A percentile compares a stretch with the other conserved stretches of the same genome.
phyloP scores from a whole-genome alignment of 1,140 invertebrate genomes.

The Drosophila miranda region DNA sequence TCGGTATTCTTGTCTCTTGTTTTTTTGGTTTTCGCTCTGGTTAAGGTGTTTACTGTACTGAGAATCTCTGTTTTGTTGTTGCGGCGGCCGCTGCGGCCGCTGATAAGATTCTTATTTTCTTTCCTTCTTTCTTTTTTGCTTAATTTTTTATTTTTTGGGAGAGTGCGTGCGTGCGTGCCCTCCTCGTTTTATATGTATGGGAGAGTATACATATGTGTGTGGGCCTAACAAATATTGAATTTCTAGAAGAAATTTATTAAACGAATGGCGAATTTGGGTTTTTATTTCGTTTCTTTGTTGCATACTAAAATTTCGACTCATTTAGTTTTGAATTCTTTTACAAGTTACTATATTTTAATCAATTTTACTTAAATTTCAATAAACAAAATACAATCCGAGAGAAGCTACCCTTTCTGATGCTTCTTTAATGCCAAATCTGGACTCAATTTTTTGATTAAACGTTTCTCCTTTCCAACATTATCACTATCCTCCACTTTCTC shows the following conservation, averaged over 20 bases:
- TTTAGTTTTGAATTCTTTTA: background rate
- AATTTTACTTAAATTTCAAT: background rate
- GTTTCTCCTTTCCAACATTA: too few species aligned
- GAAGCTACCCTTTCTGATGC: too few species aligned
- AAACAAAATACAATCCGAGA: too few species aligned
- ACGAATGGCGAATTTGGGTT: conserved; percentile 22
- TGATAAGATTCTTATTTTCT: conserved; percentile 68
- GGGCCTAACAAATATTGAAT: conserved; percentile 41
- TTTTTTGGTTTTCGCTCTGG: conserved; percentile 29
- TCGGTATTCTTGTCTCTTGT: conserved; percentile 11
- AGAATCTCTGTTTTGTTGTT: conserved; percentile 30
- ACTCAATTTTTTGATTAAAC: too few species aligned
- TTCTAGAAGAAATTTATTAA: conserved; percentile 47
- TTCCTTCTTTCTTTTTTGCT: conserved; percentile 48
- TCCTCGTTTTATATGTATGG: too few species aligned
- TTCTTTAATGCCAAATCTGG: too few species aligned
- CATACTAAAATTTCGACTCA: conserved; percentile 27
- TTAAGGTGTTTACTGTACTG: conserved; percentile 53
- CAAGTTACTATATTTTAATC: background rate
- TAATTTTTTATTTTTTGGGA: conserved; percentile 35
- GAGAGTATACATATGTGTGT: conserved; percentile 3
- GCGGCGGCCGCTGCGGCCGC: conserved; percentile 19
- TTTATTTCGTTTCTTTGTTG: background rate
- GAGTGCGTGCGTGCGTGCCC: conserved; percentile 39
- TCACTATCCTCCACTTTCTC: too few species aligned